Base-by-base conservation (phyloP, 2,888 invertebrate genomes). In the Bedellia somnulentella region DNA sequence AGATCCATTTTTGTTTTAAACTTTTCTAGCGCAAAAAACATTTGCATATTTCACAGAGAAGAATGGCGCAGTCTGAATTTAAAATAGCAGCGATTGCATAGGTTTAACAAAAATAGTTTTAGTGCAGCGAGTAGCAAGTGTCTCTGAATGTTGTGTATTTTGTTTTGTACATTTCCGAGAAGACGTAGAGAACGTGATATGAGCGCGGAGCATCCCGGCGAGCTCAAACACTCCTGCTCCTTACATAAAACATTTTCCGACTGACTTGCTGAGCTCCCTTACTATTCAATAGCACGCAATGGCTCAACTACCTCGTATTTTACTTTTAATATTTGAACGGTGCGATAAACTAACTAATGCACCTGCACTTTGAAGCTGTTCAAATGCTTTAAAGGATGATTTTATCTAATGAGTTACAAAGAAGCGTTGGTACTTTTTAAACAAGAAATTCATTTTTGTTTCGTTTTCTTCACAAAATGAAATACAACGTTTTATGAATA, bases 181-280 rank as follows among this genome's bases (percentile, higher is more conserved):
- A 50, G n/a, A n/a, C n/a, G n/a, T n/a, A n/a, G 44, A 44, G 49
- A 48, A 59, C 61, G 61, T 58, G 64, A 59, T 57, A 60, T 56
- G 46, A 41, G 43, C 47, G 41, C 42, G 48, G 45, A 45, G 40
- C 46, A 45, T 44, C 40, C 46, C 38, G 11, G 39, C 36, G 43
- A n/a, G n/a, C n/a, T n/a, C 35, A 15, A 11, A 24, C 9, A n/a
- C 12, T 18, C 43, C 28, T 35, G 42, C 43, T 51, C 47, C 45
- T 50, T 57, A 49, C 58, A 61, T 64, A 52, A 59, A 64, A 64
- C 62, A 64, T 64, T 63, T 59, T 52, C 47, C 40, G 42, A 48
- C 56, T 61, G 57, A 62, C 62, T 54, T 57, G 58, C 47, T 54
- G 47, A 5, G 16, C 16, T 29, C 49, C 47, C 44, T 53, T 49